These are phyloP conservation scores for Heteronetta atricapilla DNA, from an alignment of 2,113 vertebrate genomes.

Conservation along the genomic window DNA sequence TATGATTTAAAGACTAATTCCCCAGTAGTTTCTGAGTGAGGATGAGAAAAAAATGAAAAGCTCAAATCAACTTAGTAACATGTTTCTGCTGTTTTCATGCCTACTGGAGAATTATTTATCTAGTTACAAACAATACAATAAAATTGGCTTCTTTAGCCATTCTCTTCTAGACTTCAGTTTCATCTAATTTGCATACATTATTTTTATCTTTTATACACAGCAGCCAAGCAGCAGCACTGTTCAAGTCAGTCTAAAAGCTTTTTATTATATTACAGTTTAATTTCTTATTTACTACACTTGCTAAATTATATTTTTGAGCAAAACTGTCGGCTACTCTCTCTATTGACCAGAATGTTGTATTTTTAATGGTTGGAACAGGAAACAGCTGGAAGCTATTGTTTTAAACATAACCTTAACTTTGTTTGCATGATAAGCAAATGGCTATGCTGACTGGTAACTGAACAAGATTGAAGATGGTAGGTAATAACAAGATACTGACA, in stretches of 20 bases:
- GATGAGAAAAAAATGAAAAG: neutral
- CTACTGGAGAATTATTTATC: slow-evolving; percentile 53
- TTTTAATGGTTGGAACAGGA: slow-evolving; percentile 43
- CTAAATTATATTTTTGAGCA: slow-evolving; percentile 63
- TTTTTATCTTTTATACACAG: slow-evolving; percentile 72
- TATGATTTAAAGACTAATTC: neutral
- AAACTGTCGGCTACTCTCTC: slow-evolving; percentile 51
- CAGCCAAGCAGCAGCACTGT: slow-evolving; percentile 3
- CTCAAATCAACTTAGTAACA: neutral
- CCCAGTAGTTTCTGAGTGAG: neutral
- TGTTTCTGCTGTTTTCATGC: neutral
- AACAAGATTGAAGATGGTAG: slow-evolving; percentile 18
- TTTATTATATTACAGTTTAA: slow-evolving; percentile 57
- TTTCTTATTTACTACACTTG: slow-evolving; percentile 40
- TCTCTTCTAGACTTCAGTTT: slow-evolving; percentile 50
- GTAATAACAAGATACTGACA: slow-evolving; percentile 25
- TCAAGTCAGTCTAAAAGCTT: slow-evolving; percentile 34
- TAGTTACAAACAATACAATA: slow-evolving; percentile 46
- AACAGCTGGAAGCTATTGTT: slow-evolving; percentile 53
- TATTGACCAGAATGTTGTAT: slow-evolving; percentile 40
- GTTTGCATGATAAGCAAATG: slow-evolving; percentile 32
- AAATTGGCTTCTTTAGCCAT: slow-evolving; percentile 44
- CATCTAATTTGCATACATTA: slow-evolving; percentile 72
- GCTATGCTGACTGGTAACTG: neutral
- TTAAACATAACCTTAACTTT: slow-evolving; percentile 46